Evolutionary conservation across 2,888 invertebrate genomes (phyloP), one percentile per base, ranked within the genome.

Genomic region (Stenolophus ochropezus): DNA sequence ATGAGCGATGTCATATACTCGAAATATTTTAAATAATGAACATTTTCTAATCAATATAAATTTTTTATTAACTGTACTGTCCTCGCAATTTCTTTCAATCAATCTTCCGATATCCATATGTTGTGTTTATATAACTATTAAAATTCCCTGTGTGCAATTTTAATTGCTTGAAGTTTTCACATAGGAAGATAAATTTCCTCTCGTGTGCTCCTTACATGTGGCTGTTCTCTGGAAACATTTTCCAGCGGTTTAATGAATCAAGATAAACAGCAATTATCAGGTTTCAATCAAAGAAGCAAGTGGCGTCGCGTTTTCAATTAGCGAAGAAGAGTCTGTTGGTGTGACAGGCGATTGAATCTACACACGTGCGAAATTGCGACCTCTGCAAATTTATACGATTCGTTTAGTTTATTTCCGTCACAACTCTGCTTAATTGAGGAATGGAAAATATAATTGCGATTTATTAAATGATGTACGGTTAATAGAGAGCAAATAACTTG

Each of bases 231-330:
- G 27, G 61, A 21, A 61, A 61, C 61, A 21, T 25, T n/a, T 61
- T 21, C 61, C 11, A n/a, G 73, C 23, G 21, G 47, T 49, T 73
- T 73, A 73, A 73, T 73, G 73, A 73, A 73, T 73, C 73, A 73
- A 73, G 73, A 73, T 73, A 73, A 73, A 49, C 49, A 47, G 21
- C 16, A 47, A 73, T 73, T 47, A 16, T 23, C n/a, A 18, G 14
- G 49, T 49, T 73, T 73, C 49, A 73, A 73, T 73, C 73, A 73
- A 73, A 73, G 23, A 14, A 23, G 21, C 61, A 61, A 61, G 47
- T 73, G 49, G 73, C 73, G 49, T 42, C 11, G 33, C 33, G 33
- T 73, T 73, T 73, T 73, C 73, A 73, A 73, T 73, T 73, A 73
- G 73, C 20, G 73, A 47, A 11, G 14, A 21, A 14, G 61, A 23